Evolutionary conservation across 1,140 invertebrate species (phyloP), one percentile per base, ranked within the genome.

Genomic region (Saccostrea cuccullata): DNA sequence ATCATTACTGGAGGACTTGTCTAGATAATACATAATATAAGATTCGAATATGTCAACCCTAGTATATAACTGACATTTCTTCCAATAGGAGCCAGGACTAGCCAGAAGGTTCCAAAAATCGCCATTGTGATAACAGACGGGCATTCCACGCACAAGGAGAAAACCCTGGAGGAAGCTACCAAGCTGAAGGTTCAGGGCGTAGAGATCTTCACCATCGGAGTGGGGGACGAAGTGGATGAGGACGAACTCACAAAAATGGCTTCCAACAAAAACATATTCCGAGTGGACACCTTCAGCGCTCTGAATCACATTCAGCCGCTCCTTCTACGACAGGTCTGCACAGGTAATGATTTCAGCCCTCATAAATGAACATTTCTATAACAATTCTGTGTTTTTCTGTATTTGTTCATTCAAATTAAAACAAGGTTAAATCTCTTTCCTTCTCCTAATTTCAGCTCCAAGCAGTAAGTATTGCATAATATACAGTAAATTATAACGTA

Each of bases 201-300:
- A 58, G 92, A 87, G 13, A 89, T 93, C 20, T 92, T 92, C 77
- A 83, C 91, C 17, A 89, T 93, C 67, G 92, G 92, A 6, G 90
- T 93, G 17, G 92, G 92, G 9, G 26, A 40, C n/a, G 70, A 86
- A 13, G 67, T 88, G 17, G 83, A 90, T 13, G 55, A 85, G 17
- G 36, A 55, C 23, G 92, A 92, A 67, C 87, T 92, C 1, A 88
- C 90, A 36, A 60, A 85, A 23, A 91, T 92, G 40, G 91, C 91
- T 77, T 89, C 89, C 5, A 90, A 86, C 23, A 64, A 90, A 17
- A 88, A 92, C 87, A 89, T 92, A 20, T 91, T 91, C 77, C 64
- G 86, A 55, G 90, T 90, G 36, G 87, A 60, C 36, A 90, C 88
- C 86, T 92, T 90, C 55, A 88, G 90, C 86, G 82, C 90, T 23